Evolutionary conservation across 2,797 vertebrate species (phyloP).

Genomic region (Lepilemur ruficaudatus): DNA sequence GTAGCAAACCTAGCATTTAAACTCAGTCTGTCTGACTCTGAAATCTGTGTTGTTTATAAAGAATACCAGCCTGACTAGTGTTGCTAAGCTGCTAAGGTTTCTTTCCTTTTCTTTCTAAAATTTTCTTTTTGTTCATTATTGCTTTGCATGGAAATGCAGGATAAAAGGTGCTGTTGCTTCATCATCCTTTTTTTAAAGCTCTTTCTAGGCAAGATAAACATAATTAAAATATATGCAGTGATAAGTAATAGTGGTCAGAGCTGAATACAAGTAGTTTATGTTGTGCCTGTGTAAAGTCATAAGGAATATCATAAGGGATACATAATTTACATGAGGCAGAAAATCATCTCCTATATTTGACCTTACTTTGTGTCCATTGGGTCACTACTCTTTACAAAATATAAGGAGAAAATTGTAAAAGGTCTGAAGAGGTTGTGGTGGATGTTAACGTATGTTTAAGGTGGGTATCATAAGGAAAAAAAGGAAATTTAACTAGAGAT

Average conservation of each 20-base stretch:
- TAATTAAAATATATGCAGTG: conserved; percentile 20
- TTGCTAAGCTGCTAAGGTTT: conserved; percentile 44
- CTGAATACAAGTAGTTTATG: not conserved
- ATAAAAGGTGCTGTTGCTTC: conserved; percentile 37
- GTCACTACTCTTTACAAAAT: not conserved
- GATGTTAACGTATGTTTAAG: not conserved
- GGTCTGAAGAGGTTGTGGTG: not conserved
- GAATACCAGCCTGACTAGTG: conserved; percentile 33
- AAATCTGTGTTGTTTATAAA: conserved; percentile 50
- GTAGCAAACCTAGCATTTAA: conserved; percentile 44
- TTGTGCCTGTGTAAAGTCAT: not conserved
- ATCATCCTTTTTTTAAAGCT: not conserved
- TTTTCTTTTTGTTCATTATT: conserved; percentile 40
- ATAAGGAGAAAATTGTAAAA: conserved; percentile 30
- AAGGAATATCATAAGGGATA: not conserved
- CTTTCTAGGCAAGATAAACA: conserved; percentile 43
- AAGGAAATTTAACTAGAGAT: conserved; percentile 36
- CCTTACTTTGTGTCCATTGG: conserved; percentile 8
- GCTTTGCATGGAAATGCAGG: conserved; percentile 43
- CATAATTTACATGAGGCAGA: conserved; percentile 31
- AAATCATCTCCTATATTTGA: conserved; percentile 21
- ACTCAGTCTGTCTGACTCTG: not conserved
- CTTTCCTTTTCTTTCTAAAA: conserved; percentile 52
- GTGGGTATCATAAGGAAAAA: not conserved
- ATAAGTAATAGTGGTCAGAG: not conserved